phyloP scores from a whole-genome alignment of 2,797 vertebrate species.

The Oophaga sylvatica region DNA sequence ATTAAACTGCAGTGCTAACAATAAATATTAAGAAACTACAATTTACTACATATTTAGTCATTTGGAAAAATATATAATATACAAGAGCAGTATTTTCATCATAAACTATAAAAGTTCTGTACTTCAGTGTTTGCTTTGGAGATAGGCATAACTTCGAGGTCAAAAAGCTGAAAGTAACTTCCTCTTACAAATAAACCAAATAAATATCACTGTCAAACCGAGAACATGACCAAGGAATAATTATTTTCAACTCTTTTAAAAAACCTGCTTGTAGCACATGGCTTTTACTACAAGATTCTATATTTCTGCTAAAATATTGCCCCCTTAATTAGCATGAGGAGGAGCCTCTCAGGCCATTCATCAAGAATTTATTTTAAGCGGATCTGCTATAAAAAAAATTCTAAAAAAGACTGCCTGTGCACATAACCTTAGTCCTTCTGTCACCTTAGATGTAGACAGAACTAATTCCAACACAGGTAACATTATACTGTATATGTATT shows the following conservation, averaged over 20 bases:
- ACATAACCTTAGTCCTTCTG: too few relatives aligned
- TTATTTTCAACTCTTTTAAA: neutral
- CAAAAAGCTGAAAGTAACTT: neutral
- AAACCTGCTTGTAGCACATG: neutral
- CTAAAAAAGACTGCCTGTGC: too few relatives aligned
- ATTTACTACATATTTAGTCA: neutral
- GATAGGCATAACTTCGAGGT: neutral
- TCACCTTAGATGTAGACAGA: too few relatives aligned
- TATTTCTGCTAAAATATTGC: neutral
- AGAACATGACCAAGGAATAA: neutral
- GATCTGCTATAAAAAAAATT: too few relatives aligned
- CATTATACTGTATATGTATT: too few relatives aligned
- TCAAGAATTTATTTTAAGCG: too few relatives aligned
- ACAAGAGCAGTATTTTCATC: neutral
- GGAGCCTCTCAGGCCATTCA: too few relatives aligned
- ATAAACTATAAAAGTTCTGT: neutral
- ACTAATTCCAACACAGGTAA: too few relatives aligned
- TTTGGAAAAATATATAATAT: neutral
- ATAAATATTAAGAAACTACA: neutral
- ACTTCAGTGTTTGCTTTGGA: neutral
- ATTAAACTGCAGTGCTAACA: neutral
- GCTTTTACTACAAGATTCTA: neutral
- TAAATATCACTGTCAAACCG: neutral
- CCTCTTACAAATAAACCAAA: neutral
- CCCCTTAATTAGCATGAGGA: too few relatives aligned